Percentiles rank a stretch among this genome's conserved stretches.
phyloP scores from a whole-genome alignment of 2,888 invertebrate species.

The Diaprepes abbreviatus region DNA sequence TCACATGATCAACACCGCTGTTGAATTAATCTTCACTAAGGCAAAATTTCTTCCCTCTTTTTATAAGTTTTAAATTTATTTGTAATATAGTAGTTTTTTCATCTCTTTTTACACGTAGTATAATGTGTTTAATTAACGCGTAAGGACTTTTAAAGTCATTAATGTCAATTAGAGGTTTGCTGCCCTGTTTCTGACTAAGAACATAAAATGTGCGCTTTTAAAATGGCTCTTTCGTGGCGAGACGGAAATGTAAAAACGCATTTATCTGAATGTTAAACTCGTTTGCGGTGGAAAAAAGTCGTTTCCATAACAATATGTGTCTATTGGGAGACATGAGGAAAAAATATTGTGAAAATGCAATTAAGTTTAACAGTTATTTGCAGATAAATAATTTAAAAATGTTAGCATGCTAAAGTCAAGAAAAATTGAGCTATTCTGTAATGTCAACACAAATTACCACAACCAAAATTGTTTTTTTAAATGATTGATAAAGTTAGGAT shows the following conservation, averaged over 20 bases:
- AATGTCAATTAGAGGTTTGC: constrained; percentile 4
- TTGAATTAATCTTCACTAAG: too few species aligned
- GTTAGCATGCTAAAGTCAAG: neutral
- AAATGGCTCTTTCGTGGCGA: neutral
- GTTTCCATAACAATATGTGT: constrained; percentile 2
- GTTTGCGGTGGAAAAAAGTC: constrained; percentile 9
- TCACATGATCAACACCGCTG: too few species aligned
- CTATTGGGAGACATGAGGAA: constrained; percentile 6
- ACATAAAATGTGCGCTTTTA: constrained; percentile 5
- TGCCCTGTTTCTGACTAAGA: neutral
- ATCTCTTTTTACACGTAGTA: neutral
- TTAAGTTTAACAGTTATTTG: neutral
- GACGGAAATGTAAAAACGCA: neutral
- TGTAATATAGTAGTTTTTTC: too few species aligned
- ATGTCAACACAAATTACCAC: too few species aligned
- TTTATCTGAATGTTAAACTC: constrained; percentile 5
- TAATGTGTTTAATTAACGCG: neutral
- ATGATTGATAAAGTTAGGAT: too few species aligned
- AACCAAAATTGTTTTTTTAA: too few species aligned
- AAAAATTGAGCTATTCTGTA: neutral
- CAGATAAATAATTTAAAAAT: neutral
- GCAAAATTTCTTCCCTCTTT: too few species aligned
- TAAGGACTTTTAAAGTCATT: constrained; percentile 8
- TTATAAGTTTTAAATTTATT: too few species aligned
- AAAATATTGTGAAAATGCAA: neutral